These are phyloP conservation scores for Homarus americanus DNA, from an alignment of 1,140 invertebrate genomes.

Conservation along the genomic window DNA sequence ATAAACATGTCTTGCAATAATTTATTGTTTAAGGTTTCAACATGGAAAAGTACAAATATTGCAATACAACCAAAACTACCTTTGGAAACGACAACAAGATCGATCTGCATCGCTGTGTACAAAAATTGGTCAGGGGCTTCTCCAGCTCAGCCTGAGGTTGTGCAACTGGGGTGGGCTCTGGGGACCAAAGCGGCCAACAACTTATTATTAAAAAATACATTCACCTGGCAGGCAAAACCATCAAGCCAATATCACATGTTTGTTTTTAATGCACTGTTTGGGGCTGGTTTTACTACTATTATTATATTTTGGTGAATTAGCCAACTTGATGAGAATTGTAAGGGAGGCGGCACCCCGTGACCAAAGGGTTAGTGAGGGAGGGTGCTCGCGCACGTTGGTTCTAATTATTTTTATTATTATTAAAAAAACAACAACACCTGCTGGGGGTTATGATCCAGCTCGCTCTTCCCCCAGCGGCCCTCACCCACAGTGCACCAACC, in stretches of 20 bases:
- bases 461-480: neutral
- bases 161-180: neutral
- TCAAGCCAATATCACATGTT: slow-evolving; percentile 6
- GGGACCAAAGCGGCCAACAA: neutral
- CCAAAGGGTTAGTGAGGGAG: neutral
- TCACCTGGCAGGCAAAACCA: neutral
- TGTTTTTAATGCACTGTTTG: neutral
- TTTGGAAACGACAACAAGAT: slow-evolving; percentile 77
- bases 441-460: neutral
- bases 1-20: slow-evolving; percentile 77
- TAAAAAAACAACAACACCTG: neutral
- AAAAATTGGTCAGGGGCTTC: slow-evolving; percentile 72
- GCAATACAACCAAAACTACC: slow-evolving; percentile 80
- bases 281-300: neutral
- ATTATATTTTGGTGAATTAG: neutral
- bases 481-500: neutral
- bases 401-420: too few species aligned
- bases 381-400: neutral
- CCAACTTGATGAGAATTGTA: neutral
- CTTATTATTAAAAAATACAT: neutral
- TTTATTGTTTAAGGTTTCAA: slow-evolving; percentile 79
- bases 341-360: neutral
- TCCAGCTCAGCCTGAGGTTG: neutral
- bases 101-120: slow-evolving; percentile 72
- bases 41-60: slow-evolving; percentile 81